Evolutionary conservation across 1,140 invertebrate genomes (phyloP).

Genomic region (Diplogasteroides magnus): DNA sequence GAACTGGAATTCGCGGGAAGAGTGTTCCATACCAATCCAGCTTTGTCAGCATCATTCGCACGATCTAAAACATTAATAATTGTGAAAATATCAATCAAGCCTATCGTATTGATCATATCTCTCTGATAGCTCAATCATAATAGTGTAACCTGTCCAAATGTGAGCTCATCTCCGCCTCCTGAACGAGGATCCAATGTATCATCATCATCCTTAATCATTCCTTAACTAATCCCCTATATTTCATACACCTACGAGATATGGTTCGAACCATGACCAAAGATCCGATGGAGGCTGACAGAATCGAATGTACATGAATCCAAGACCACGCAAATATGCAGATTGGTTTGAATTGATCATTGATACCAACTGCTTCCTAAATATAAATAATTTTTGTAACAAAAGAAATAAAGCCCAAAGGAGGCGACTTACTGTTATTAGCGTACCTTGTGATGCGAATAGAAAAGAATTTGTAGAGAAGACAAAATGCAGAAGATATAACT

Average conservation of each 20-base stretch:
- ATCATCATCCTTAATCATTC: slow-evolving; percentile 60
- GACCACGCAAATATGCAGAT: slow-evolving; percentile 90
- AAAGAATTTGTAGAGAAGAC: slow-evolving; percentile 95
- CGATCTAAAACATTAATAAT: slow-evolving; percentile 60
- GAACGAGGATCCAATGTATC: slow-evolving; percentile 85
- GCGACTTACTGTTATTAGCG: not conserved
- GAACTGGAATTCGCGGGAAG: slow-evolving; percentile 97
- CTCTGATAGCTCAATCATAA: too few relatives aligned
- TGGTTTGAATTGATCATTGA: slow-evolving; percentile 88
- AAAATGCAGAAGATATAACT: slow-evolving; percentile 95
- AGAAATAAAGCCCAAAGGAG: slow-evolving; percentile 7
- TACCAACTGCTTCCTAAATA: slow-evolving; percentile 80
- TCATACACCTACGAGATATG: slow-evolving; percentile 87
- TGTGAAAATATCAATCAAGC: not conserved
- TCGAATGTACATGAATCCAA: slow-evolving; percentile 90
- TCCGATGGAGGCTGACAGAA: slow-evolving; percentile 92
- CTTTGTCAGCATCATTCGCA: slow-evolving; percentile 86
- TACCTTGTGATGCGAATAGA: slow-evolving; percentile 79
- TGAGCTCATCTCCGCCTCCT: slow-evolving; percentile 85
- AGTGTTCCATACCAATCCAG: slow-evolving; percentile 95
- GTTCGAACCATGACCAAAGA: slow-evolving; percentile 91
- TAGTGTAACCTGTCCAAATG: slow-evolving; percentile 81
- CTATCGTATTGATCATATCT: not conserved
- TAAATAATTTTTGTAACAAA: slow-evolving; percentile 9
- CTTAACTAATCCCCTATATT: slow-evolving; percentile 57